Conservation (phyloP, 2,797 vertebrate genomes). For the Vultur gryphus region DNA sequence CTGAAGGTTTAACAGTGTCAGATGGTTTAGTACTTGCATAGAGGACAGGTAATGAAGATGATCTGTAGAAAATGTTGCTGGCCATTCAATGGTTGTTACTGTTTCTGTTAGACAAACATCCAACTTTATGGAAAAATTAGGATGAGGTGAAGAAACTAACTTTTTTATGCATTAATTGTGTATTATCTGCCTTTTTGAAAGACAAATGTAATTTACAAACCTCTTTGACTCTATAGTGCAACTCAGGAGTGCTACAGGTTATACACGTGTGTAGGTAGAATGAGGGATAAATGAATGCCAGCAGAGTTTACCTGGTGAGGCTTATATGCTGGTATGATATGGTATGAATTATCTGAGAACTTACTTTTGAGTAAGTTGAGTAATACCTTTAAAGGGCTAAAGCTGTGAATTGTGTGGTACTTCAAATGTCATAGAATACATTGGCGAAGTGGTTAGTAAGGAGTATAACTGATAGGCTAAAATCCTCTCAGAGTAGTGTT, state of each 20-base stretch:
- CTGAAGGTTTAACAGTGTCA: neutral
- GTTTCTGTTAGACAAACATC: neutral
- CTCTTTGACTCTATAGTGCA: neutral
- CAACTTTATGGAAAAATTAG: neutral
- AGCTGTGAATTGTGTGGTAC: neutral
- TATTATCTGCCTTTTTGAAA: neutral
- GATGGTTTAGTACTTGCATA: neutral
- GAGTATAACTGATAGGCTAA: neutral
- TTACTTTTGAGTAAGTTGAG: neutral
- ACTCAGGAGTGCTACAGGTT: neutral
- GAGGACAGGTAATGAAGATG: neutral
- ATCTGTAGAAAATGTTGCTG: neutral
- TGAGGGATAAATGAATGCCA: neutral
- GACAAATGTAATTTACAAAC: neutral
- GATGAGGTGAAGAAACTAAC: neutral
- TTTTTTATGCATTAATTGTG: neutral
- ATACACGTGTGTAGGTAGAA: neutral
- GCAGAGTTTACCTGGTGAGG: neutral
- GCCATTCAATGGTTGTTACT: neutral
- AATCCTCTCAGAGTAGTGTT: neutral
- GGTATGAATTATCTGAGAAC: neutral
- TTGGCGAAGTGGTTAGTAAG: neutral
- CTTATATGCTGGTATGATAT: neutral
- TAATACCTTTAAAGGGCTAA: neutral
- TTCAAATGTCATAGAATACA: neutral